Percentiles rank a stretch among this genome's conserved stretches.
Conservation (phyloP, 2,113 vertebrate genomes). For the Anser cygnoides region DNA sequence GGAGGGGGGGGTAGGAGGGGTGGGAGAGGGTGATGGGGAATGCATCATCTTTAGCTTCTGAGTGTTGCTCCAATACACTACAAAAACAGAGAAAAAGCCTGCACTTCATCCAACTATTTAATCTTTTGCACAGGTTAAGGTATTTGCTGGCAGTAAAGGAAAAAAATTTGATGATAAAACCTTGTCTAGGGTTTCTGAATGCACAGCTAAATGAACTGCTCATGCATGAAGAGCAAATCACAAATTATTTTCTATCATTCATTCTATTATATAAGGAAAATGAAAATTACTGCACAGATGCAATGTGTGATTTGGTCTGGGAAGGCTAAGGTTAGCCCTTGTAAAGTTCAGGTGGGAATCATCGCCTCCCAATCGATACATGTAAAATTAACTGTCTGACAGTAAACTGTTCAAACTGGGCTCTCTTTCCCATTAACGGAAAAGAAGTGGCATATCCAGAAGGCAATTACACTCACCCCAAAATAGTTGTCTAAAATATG, state of each 20-base stretch:
- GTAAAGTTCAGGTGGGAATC: background rate
- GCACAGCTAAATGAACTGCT: background rate
- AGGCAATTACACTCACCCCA: background rate
- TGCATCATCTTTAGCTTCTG: background rate
- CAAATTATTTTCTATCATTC: background rate
- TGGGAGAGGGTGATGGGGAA: background rate
- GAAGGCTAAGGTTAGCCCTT: background rate
- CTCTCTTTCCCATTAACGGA: background rate
- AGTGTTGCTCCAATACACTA: background rate
- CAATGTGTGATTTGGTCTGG: background rate
- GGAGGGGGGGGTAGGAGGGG: no score
- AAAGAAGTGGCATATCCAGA: background rate
- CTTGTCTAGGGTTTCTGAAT: background rate
- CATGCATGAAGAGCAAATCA: background rate
- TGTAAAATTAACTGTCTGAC: background rate
- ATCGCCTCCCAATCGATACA: background rate
- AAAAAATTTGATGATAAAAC: background rate
- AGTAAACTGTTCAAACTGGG: background rate
- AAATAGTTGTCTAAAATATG: background rate
- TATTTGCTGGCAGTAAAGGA: background rate
- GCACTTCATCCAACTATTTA: background rate
- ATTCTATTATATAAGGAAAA: background rate
- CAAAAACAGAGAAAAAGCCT: background rate
- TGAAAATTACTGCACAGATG: background rate
- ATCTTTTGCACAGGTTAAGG: background rate